phyloP scores from a whole-genome alignment of 2,797 vertebrate species.

The Peromyscus attwateri region DNA sequence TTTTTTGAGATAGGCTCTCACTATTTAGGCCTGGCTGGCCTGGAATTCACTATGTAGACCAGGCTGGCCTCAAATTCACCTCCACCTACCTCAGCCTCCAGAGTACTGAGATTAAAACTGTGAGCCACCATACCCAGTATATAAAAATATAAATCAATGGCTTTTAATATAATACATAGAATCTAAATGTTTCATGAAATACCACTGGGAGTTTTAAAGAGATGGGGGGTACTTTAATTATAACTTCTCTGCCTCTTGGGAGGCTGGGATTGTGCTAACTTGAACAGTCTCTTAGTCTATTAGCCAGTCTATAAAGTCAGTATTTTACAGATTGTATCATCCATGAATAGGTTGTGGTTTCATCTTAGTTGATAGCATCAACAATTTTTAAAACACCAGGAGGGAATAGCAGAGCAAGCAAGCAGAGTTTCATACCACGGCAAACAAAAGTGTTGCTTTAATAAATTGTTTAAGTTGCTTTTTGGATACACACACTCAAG shows the following conservation, averaged over 20 bases:
- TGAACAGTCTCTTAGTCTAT: conserved; percentile 26
- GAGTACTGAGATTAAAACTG: not conserved
- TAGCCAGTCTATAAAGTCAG: conserved; percentile 36
- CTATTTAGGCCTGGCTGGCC: not conserved
- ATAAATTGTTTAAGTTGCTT: conserved; percentile 7
- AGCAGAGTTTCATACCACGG: conserved; percentile 16
- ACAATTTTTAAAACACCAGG: conserved; percentile 29
- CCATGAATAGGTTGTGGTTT: conserved; percentile 36
- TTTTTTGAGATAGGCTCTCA: not conserved
- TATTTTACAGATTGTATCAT: conserved; percentile 46
- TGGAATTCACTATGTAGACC: not conserved
- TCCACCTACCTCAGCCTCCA: not conserved
- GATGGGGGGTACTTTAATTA: conserved; percentile 44
- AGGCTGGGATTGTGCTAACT: conserved; percentile 30
- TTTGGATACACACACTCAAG: conserved; percentile 7
- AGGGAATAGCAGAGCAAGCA: conserved; percentile 35
- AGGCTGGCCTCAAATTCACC: not conserved
- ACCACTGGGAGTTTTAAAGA: conserved; percentile 43
- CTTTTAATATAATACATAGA: conserved; percentile 52
- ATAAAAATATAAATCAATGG: conserved; percentile 23
- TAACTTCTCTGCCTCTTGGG: not conserved
- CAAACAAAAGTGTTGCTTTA: conserved; percentile 8
- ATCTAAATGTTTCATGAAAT: conserved; percentile 44
- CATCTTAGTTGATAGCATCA: conserved; percentile 41
- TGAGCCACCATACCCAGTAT: not conserved